A percentile compares a stretch with the other conserved stretches of the same genome.
Evolutionary conservation across 1,140 invertebrate genomes (phyloP).

Genomic region (Bombyx mori): DNA sequence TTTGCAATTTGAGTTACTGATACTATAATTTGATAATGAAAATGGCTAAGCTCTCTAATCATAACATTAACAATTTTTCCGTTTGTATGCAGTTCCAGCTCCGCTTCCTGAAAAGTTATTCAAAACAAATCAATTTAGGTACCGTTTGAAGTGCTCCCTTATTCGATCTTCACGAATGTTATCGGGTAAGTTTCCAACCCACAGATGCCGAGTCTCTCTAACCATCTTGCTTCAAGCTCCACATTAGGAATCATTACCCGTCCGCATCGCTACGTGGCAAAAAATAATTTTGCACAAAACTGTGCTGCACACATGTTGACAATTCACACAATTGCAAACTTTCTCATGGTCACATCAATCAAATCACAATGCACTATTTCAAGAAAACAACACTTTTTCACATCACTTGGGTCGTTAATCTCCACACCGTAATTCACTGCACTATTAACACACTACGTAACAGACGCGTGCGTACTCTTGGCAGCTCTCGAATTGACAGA

Average conservation of each 20-base stretch:
- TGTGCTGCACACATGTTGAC: constrained; percentile 68
- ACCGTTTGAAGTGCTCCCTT: constrained; percentile 98
- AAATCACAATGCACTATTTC: constrained; percentile 42
- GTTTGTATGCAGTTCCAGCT: too few relatives aligned
- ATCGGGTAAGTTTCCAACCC: constrained; percentile 99
- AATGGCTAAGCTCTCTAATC: too few relatives aligned
- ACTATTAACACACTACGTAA: constrained; percentile 71
- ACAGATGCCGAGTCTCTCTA: constrained; percentile 99
- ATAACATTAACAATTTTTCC: too few relatives aligned
- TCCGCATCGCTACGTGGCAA: constrained; percentile 71
- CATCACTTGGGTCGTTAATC: constrained; percentile 67
- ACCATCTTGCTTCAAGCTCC: constrained; percentile 89
- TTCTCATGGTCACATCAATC: constrained; percentile 54
- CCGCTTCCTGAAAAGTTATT: too few relatives aligned
- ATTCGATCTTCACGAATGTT: constrained; percentile 96
- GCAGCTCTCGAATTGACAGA: constrained; percentile 71
- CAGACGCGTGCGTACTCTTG: constrained; percentile 68
- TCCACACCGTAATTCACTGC: constrained; percentile 65
- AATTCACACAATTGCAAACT: constrained; percentile 55
- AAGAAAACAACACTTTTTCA: constrained; percentile 64
- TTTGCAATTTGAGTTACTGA: too few relatives aligned
- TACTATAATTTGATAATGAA: too few relatives aligned
- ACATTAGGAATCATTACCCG: constrained; percentile 72
- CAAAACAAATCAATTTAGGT: constrained; percentile 35
- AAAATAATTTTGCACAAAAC: constrained; percentile 70